phyloP scores from a whole-genome alignment of 2,113 vertebrate genomes.

The Calcarius ornatus region DNA sequence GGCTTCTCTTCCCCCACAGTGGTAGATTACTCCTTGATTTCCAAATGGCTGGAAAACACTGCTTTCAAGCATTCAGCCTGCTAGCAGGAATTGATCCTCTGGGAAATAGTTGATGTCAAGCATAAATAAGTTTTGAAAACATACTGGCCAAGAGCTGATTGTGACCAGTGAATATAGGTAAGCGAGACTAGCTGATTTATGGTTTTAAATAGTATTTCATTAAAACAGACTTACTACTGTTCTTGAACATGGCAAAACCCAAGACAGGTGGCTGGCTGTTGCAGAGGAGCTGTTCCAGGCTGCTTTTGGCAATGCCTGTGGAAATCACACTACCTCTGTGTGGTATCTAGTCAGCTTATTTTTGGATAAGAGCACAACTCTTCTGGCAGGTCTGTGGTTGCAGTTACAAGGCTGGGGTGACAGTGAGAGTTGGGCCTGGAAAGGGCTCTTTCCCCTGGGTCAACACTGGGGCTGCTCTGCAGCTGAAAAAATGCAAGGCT shows the following conservation, averaged over 20 bases:
- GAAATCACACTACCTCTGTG: accelerated
- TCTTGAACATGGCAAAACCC: neutral
- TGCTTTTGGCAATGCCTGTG: neutral
- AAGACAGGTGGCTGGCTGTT: neutral
- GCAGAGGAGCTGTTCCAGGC: neutral
- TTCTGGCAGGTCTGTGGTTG: neutral
- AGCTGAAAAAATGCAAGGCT: neutral
- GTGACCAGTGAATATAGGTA: neutral
- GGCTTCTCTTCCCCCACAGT: neutral
- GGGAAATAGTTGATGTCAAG: neutral
- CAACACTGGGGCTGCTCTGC: neutral
- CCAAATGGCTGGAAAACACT: neutral
- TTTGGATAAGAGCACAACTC: neutral
- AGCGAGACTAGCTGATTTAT: accelerated
- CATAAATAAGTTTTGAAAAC: neutral
- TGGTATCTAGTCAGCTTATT: neutral
- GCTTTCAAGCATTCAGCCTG: neutral
- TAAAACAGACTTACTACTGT: neutral
- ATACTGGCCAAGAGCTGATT: neutral
- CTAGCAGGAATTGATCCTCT: neutral
- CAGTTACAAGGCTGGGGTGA: neutral
- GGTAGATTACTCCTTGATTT: neutral
- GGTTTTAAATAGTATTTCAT: neutral
- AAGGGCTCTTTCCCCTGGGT: neutral
- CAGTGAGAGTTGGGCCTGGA: neutral